Evolutionary conservation across 2,113 vertebrate genomes (phyloP).

Genomic region (Formicarius rufipectus): DNA sequence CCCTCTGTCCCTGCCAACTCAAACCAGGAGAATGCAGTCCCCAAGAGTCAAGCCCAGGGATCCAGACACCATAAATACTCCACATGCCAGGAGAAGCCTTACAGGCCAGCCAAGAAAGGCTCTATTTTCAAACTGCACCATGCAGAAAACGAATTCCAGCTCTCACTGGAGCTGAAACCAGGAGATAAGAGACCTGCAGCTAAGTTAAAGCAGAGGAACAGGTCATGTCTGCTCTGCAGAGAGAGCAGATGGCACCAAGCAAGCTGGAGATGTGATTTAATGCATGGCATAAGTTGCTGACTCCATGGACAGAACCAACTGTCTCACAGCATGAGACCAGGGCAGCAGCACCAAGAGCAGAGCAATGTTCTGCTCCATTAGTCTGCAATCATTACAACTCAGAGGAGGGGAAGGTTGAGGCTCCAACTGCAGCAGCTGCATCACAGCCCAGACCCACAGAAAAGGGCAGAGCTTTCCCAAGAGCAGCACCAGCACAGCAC

Average conservation of each 20-base stretch:
- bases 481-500: background rate
- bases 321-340: background rate
- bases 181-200: background rate
- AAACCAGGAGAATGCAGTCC: background rate
- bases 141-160: background rate
- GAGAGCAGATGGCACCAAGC: background rate
- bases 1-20: background rate
- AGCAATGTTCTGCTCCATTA: background rate
- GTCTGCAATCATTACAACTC: background rate
- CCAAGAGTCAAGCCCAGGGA: background rate
- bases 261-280: background rate
- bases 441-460: background rate
- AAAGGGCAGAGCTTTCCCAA: background rate
- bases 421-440: background rate
- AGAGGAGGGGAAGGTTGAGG: background rate
- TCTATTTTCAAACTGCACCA: background rate
- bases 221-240: background rate
- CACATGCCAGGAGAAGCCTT: background rate
- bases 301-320: background rate
- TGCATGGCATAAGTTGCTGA: background rate
- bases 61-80: constrained; percentile 16
- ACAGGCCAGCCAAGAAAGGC: background rate
- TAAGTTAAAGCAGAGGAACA: background rate
- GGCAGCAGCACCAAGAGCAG: background rate
- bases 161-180: background rate